phyloP scores from a whole-genome alignment of 1,140 invertebrate species.

The Micrasema longulum region DNA sequence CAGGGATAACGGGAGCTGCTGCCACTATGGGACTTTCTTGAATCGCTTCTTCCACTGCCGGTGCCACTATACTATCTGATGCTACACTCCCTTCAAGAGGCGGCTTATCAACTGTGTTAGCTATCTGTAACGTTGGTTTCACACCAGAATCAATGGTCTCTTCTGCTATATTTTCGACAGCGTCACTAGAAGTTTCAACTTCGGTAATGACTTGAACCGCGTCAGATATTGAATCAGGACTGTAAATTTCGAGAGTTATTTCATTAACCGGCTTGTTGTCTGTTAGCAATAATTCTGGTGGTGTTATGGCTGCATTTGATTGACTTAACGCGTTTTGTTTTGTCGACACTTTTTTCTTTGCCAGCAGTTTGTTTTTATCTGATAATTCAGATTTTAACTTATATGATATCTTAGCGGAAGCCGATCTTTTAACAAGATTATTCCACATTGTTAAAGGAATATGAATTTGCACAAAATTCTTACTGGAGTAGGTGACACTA shows the following conservation, averaged over 20 bases:
- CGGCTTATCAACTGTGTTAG: background rate
- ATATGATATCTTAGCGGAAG: too few species aligned
- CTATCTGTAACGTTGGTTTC: background rate
- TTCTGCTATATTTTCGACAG: background rate
- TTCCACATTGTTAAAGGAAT: slow-evolving; percentile 48
- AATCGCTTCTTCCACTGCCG: slow-evolving; percentile 34
- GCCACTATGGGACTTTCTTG: slow-evolving; percentile 41
- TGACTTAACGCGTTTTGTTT: too few species aligned
- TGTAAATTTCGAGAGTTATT: slow-evolving; percentile 15
- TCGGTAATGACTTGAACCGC: slow-evolving; percentile 1
- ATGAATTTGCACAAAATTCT: slow-evolving; percentile 51
- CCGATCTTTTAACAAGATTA: slow-evolving; percentile 36
- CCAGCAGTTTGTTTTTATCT: too few species aligned
- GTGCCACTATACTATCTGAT: too few species aligned
- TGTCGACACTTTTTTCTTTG: too few species aligned
- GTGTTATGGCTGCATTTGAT: too few species aligned
- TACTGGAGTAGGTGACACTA: slow-evolving; percentile 38
- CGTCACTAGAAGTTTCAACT: slow-evolving; percentile 1
- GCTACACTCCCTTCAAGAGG: background rate
- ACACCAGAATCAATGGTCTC: background rate
- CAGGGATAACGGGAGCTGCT: slow-evolving; percentile 19
- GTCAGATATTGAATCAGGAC: slow-evolving; percentile 2
- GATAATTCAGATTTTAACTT: too few species aligned
- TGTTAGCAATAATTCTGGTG: too few species aligned
- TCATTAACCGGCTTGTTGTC: slow-evolving; percentile 31